Percentiles rank a stretch among this genome's conserved stretches.
These are phyloP conservation scores for Tenthredo amoena DNA, from an alignment of 2,888 invertebrate species.

Conservation along the genomic window DNA sequence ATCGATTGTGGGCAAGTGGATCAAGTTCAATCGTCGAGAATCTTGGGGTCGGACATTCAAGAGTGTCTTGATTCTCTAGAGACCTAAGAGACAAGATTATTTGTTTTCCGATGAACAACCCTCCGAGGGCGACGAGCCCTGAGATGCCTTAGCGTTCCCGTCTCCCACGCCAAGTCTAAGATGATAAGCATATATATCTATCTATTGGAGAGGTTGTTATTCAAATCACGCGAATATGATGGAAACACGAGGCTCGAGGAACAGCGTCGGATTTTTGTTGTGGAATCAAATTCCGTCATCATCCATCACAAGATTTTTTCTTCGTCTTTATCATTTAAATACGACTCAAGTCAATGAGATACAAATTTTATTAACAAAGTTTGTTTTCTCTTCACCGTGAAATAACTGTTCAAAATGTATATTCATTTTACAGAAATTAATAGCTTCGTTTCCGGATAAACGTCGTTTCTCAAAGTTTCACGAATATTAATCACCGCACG, in stretches of 20 bases:
- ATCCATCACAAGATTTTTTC: not conserved
- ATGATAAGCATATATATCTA: constrained; percentile 29
- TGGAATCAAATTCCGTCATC: not conserved
- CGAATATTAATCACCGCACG: not conserved
- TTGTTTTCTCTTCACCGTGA: not conserved
- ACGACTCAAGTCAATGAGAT: not conserved
- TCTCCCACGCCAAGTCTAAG: constrained; percentile 14
- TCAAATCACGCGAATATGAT: constrained; percentile 42
- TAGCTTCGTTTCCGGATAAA: not conserved
- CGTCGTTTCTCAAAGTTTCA: not conserved
- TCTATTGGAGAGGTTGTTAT: constrained; percentile 17
- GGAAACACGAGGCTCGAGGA: not conserved
- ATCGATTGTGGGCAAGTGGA: constrained; percentile 31
- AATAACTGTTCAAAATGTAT: not conserved
- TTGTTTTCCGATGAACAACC: constrained; percentile 44
- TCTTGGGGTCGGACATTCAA: not conserved
- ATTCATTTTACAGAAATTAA: not conserved
- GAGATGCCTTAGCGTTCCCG: constrained; percentile 8
- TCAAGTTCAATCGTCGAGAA: constrained; percentile 5
- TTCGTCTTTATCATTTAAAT: not conserved
- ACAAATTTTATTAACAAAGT: not conserved
- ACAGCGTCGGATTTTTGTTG: not conserved
- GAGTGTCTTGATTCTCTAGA: constrained; percentile 19
- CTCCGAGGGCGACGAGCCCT: constrained; percentile 35
- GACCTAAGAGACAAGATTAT: constrained; percentile 41